Evolutionary conservation across 2,888 invertebrate species (phyloP).

Genomic region (Mayetiola destructor): DNA sequence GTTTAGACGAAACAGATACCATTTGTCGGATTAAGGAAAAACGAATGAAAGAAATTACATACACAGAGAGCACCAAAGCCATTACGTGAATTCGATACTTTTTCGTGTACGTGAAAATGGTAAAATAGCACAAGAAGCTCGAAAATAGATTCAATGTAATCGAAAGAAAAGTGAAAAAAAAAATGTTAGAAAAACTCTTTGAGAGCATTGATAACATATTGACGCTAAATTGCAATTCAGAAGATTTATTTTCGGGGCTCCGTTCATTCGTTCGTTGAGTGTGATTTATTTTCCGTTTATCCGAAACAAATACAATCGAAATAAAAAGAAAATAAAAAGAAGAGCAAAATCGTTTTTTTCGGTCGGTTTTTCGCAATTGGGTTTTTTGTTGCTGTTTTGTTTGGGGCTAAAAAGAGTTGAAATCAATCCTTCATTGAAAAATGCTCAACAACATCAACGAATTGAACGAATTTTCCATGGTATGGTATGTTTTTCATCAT

Average conservation of each 20-base stretch:
- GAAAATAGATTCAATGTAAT: neutral
- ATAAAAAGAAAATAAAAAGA: neutral
- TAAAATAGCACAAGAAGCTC: neutral
- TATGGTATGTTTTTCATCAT: no score
- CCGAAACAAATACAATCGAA: no score
- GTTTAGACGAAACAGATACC: no score
- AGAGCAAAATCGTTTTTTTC: no score
- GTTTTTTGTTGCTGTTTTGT: no score
- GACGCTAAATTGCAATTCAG: neutral
- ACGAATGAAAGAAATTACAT: no score
- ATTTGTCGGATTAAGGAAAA: no score
- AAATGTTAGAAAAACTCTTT: neutral
- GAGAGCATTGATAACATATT: neutral
- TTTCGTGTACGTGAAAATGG: neutral
- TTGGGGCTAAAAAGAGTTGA: neutral
- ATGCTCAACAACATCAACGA: neutral
- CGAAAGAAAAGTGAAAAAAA: neutral
- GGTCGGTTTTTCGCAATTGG: no score
- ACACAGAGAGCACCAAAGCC: neutral
- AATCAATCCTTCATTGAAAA: neutral
- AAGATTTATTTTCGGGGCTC: conserved; percentile 9
- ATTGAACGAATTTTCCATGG: neutral
- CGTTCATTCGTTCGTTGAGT: conserved; percentile 1
- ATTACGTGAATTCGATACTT: neutral
- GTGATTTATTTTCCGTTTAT: conserved; percentile 12